phyloP scores from a whole-genome alignment of 2,797 vertebrate genomes.

The Tauraco hartlaubi region DNA sequence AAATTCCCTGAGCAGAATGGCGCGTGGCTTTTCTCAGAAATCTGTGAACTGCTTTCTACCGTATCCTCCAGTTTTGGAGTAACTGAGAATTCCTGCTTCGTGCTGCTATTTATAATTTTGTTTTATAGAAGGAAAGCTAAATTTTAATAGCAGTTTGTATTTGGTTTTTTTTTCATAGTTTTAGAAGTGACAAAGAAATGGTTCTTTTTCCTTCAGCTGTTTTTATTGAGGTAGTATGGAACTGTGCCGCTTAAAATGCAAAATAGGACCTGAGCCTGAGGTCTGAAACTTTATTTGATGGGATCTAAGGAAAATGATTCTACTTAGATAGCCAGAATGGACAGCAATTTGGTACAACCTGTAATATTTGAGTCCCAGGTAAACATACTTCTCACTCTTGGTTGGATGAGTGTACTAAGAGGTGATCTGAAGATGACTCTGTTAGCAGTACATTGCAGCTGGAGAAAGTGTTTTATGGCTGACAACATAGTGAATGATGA shows the following conservation, averaged over 20 bases:
- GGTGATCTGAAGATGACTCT: not conserved
- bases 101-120: not conserved
- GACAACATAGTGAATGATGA: not conserved
- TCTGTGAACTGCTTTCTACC: not conserved
- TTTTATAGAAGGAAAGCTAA: not conserved
- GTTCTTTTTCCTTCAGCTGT: not conserved
- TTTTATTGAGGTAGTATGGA: not conserved
- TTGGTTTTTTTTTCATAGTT: accelerated
- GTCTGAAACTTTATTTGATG: not conserved
- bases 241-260: not conserved
- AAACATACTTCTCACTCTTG: not conserved
- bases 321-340: not conserved
- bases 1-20: not conserved
- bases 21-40: not conserved
- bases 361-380: not conserved
- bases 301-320: not conserved
- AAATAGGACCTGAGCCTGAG: not conserved
- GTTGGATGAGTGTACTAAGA: not conserved
- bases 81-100: not conserved
- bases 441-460: not conserved
- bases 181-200: not conserved
- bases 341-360: not conserved
- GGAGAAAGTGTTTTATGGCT: accelerated
- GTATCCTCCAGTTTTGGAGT: not conserved
- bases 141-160: not conserved